Evolutionary conservation across 2,797 vertebrate genomes (phyloP).

Genomic region (Scyliorhinus canicula): DNA sequence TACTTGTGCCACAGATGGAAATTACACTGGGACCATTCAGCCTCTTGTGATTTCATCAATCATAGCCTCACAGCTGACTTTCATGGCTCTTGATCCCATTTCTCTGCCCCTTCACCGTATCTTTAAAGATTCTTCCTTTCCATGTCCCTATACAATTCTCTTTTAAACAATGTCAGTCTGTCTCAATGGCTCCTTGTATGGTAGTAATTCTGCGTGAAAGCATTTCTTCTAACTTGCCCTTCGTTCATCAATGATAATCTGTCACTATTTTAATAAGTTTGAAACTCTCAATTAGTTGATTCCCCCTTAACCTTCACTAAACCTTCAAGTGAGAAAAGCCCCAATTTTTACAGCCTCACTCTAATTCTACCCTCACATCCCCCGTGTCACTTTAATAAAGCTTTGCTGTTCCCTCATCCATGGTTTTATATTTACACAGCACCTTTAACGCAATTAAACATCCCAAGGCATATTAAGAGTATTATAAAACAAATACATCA

Average conservation of each 20-base stretch:
- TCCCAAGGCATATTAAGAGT: too few species aligned
- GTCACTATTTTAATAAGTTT: neutral
- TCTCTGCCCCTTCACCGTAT: neutral
- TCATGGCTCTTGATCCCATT: neutral
- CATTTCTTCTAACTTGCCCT: neutral
- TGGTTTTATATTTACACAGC: too few species aligned
- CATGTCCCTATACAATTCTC: neutral
- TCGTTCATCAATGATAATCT: neutral
- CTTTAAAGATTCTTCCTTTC: neutral
- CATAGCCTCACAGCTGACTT: neutral
- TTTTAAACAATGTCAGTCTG: neutral
- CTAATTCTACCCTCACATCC: too few species aligned
- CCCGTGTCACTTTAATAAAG: too few species aligned
- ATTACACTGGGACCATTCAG: neutral
- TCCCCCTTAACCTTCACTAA: neutral
- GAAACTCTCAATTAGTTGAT: neutral
- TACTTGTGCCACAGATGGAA: neutral
- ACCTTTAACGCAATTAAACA: too few species aligned
- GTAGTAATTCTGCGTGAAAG: neutral
- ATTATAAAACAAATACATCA: too few species aligned
- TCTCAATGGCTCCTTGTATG: neutral
- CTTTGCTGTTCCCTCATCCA: too few species aligned
- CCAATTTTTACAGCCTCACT: neutral
- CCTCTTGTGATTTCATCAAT: neutral
- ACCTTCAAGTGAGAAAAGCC: neutral